Evolutionary conservation across 1,140 invertebrate species (phyloP).

Genomic region (Trissolcus basalis): DNA sequence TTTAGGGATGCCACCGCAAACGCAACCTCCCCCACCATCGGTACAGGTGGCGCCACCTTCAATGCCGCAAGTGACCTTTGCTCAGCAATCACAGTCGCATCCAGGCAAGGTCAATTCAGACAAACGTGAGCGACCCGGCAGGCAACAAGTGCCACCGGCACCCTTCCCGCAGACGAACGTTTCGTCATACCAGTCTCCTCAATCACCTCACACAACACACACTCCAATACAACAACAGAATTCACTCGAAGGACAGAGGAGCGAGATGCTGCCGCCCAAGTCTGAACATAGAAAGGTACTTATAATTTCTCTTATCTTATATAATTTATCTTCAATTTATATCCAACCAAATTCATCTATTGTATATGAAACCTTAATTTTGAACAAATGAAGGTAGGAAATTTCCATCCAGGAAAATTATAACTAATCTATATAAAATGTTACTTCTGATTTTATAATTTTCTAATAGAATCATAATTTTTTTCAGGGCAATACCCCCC

Average conservation of each 20-base stretch:
- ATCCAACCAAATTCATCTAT: no score
- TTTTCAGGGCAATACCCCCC: conserved; percentile 55
- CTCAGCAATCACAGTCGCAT: conserved; percentile 60
- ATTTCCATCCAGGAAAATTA: no score
- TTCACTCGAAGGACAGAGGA: conserved; percentile 66
- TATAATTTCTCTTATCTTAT: no score
- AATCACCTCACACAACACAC: conserved; percentile 63
- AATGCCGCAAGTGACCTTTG: conserved; percentile 69
- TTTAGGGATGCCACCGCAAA: conserved; percentile 68
- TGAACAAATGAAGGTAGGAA: no score
- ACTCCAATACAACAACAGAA: conserved; percentile 66
- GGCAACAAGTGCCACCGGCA: conserved; percentile 71
- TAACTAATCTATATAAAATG: no score
- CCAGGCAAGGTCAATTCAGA: conserved; percentile 70
- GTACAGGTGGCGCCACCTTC: conserved; percentile 67
- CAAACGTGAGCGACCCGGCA: conserved; percentile 71
- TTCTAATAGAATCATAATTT: no score
- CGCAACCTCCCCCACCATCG: conserved; percentile 64
- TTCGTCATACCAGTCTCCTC: conserved; percentile 67
- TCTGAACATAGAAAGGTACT: conserved; percentile 71
- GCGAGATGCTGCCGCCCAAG: conserved; percentile 66
- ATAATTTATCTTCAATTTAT: no score
- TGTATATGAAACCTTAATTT: no score
- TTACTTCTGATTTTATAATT: no score
- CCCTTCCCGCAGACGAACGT: conserved; percentile 71